Evolutionary conservation across 2,888 invertebrate species (phyloP).

Genomic region (Coelinius sp.): DNA sequence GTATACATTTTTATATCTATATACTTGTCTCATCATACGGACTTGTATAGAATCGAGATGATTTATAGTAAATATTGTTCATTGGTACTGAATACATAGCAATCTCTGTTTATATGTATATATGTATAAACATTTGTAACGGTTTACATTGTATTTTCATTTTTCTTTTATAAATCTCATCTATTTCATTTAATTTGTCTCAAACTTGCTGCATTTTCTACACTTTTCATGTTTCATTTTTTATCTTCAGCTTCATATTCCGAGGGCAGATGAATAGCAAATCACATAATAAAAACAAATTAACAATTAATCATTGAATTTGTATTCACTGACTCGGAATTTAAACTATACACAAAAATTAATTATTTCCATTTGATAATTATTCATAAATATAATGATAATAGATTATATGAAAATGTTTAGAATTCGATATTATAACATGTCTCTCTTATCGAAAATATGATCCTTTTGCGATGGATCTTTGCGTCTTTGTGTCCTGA

Average conservation of each 20-base stretch:
- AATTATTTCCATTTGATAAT: constrained; percentile 6
- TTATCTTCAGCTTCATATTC: constrained; percentile 44
- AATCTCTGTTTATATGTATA: constrained; percentile 54
- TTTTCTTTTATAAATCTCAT: constrained; percentile 33
- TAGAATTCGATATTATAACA: background rate
- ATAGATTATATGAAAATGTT: constrained; percentile 28
- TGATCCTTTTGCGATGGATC: background rate
- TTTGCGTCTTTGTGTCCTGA: background rate
- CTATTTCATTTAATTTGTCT: constrained; percentile 31
- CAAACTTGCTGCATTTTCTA: constrained; percentile 45
- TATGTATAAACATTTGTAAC: constrained; percentile 40
- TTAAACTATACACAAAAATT: constrained; percentile 22
- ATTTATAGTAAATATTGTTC: constrained; percentile 44
- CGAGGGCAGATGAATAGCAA: constrained; percentile 68
- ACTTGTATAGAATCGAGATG: constrained; percentile 38
- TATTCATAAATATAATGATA: constrained; percentile 21
- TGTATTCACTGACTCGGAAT: constrained; percentile 29
- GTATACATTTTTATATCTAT: constrained; percentile 40
- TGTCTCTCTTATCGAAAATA: background rate
- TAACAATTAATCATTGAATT: constrained; percentile 29
- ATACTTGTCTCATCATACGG: constrained; percentile 35
- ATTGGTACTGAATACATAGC: constrained; percentile 49
- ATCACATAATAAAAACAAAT: constrained; percentile 50
- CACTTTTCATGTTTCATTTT: constrained; percentile 37
- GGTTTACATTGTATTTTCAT: constrained; percentile 38